Evolutionary conservation across 2,797 vertebrate species (phyloP).

Genomic region (Characodon lateralis): DNA sequence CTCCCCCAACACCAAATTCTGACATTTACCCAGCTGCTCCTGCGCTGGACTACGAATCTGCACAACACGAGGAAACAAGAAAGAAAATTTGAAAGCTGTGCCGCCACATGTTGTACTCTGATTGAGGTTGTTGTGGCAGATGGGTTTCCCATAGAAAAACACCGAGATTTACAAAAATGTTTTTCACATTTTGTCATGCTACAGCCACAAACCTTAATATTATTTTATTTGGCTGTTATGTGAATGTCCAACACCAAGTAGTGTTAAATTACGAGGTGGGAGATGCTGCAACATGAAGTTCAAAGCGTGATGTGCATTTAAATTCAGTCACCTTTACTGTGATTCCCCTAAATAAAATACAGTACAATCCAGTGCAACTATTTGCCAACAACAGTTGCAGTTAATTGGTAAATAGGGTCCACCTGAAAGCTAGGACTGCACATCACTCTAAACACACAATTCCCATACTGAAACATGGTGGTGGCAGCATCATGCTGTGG

Average conservation of each 20-base stretch:
- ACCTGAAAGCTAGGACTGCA: background rate
- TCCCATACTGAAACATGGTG: no score
- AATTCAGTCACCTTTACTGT: background rate
- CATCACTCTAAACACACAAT: background rate
- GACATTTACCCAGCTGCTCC: slow-evolving; percentile 68
- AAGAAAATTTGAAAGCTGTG: slow-evolving; percentile 1
- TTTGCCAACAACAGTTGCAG: no score
- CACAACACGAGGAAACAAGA: slow-evolving; percentile 11
- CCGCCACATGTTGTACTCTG: slow-evolving; percentile 34
- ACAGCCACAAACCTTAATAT: background rate
- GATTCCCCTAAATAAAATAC: no score
- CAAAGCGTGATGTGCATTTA: background rate
- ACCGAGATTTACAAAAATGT: background rate
- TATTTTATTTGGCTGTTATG: background rate
- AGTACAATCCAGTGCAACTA: no score
- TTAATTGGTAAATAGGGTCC: no score
- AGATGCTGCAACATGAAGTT: background rate
- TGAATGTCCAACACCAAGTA: background rate
- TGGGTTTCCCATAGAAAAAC: background rate
- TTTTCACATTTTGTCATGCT: background rate
- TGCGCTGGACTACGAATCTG: background rate
- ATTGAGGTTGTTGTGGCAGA: slow-evolving; percentile 38
- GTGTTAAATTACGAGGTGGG: background rate
- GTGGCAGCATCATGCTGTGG: no score
- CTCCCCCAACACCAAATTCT: slow-evolving; percentile 52